Conservation (phyloP, 2,888 invertebrate genomes). For the Norana najaformis region DNA sequence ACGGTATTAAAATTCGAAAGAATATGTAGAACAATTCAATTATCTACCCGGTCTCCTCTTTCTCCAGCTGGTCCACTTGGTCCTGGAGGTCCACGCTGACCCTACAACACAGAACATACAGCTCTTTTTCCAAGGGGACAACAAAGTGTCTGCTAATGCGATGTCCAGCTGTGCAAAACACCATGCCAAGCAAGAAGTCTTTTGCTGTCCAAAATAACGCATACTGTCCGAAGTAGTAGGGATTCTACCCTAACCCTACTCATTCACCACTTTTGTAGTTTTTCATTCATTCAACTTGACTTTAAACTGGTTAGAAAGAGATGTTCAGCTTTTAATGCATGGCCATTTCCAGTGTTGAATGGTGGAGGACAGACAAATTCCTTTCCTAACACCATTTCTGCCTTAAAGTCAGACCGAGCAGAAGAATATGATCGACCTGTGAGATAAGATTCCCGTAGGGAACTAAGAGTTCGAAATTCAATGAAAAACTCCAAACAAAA, state of each 20-base stretch:
- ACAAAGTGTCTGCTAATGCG: too few species aligned
- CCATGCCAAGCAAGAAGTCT: background rate
- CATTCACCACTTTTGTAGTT: too few species aligned
- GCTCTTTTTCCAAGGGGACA: too few species aligned
- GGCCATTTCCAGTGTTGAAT: too few species aligned
- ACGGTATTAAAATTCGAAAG: background rate
- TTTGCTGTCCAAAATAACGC: too few species aligned
- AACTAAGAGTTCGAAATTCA: background rate
- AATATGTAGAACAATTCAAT: too few species aligned
- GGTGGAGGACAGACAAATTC: too few species aligned
- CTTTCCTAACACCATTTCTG: background rate
- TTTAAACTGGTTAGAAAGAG: too few species aligned
- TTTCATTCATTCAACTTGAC: too few species aligned
- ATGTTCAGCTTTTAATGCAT: too few species aligned
- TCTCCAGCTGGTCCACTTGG: conserved; percentile 18
- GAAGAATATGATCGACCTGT: background rate
- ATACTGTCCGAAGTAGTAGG: too few species aligned
- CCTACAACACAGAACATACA: background rate
- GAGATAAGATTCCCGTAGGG: background rate
- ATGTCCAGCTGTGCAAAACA: background rate
- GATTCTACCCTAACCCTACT: too few species aligned
- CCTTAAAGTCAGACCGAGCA: background rate
- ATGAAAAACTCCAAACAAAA: background rate
- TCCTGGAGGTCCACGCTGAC: conserved; percentile 19
- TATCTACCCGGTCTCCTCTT: conserved; percentile 14